Percentiles rank a stretch among this genome's conserved stretches.
phyloP scores from a whole-genome alignment of 1,140 invertebrate genomes.

The Calliphora vicina region DNA sequence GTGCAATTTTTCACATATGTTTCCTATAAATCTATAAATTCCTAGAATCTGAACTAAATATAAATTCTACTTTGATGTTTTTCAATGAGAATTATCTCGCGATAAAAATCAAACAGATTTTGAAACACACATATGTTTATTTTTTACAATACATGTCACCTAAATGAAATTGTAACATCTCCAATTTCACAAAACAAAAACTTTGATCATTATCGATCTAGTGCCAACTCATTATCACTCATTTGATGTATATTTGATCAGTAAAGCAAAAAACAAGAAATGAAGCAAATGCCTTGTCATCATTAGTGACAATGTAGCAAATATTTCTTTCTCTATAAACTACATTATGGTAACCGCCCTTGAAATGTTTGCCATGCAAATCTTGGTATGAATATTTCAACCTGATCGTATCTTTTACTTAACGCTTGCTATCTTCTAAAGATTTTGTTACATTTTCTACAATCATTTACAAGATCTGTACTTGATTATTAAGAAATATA shows the following conservation, averaged over 20 bases:
- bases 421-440: background rate
- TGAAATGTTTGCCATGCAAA: conserved; percentile 2
- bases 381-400: conserved; percentile 16
- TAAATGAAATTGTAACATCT: background rate
- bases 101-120: background rate
- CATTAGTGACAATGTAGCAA: background rate
- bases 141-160: no score
- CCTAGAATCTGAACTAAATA: background rate
- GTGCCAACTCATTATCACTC: conserved; percentile 4
- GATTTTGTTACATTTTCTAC: background rate
- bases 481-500: background rate
- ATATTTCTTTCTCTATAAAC: background rate
- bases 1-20: no score
- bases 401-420: conserved; percentile 21
- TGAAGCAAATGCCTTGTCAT: background rate
- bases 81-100: background rate
- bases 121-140: no score
- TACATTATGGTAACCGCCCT: background rate
- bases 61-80: background rate
- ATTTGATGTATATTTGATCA: background rate
- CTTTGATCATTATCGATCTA: background rate
- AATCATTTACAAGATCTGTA: background rate
- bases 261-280: background rate
- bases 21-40: no score
- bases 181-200: background rate